These are phyloP conservation scores for Drosophila nebulosa DNA, from an alignment of 1,140 invertebrate species.

Conservation along the genomic window DNA sequence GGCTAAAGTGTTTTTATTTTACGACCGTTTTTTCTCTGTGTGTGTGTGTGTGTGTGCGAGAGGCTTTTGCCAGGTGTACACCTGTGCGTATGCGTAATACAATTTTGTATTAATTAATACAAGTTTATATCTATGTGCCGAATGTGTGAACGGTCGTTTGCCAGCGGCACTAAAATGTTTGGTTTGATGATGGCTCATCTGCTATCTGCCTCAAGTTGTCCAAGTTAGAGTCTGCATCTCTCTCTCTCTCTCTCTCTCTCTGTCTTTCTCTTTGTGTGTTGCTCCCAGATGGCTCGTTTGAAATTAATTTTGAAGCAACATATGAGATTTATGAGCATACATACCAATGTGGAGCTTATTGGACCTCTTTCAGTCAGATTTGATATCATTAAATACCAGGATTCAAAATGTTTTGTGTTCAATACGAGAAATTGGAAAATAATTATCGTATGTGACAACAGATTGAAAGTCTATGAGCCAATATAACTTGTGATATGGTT, in stretches of 20 bases:
- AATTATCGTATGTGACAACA: background rate
- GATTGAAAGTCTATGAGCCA: background rate
- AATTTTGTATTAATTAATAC: constrained; percentile 78
- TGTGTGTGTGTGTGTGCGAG: constrained; percentile 17
- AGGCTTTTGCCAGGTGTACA: constrained; percentile 33
- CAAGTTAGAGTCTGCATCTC: constrained; percentile 29
- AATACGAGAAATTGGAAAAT: background rate
- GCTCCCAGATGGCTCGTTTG: constrained; percentile 48
- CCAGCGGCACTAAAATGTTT: constrained; percentile 59
- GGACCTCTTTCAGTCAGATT: constrained; percentile 2
- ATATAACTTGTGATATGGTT: too few species aligned
- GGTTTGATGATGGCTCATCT: constrained; percentile 46
- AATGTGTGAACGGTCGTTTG: constrained; percentile 8
- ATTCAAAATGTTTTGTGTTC: background rate
- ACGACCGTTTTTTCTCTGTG: constrained; percentile 55
- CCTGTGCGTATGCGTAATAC: constrained; percentile 76
- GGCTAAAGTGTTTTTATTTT: constrained; percentile 63
- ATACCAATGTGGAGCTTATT: constrained; percentile 29
- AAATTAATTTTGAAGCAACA: constrained; percentile 73
- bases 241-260: constrained; percentile 32
- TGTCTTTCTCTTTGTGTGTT: too few species aligned
- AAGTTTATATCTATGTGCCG: constrained; percentile 24
- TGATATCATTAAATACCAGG: constrained; percentile 26
- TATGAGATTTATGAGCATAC: constrained; percentile 48
- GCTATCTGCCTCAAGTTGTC: constrained; percentile 24